Percentiles rank a stretch among this genome's conserved stretches.
These are phyloP conservation scores for Trichonephila clavata DNA, from an alignment of 1,140 invertebrate species.

Conservation along the genomic window DNA sequence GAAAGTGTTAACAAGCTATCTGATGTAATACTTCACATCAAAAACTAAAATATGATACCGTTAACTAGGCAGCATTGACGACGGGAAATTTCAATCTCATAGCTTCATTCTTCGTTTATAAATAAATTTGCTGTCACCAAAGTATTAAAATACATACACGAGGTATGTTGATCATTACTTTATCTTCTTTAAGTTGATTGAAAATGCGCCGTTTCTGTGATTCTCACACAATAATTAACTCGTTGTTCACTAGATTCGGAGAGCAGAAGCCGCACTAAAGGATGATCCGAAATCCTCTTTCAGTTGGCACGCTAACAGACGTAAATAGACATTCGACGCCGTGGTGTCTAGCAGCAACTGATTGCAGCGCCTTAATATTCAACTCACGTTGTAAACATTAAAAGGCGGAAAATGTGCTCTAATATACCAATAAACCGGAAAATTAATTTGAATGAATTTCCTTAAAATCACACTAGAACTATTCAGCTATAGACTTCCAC, in stretches of 20 bases:
- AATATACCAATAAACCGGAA: no score
- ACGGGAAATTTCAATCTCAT: neutral
- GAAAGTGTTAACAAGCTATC: neutral
- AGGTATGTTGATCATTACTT: neutral
- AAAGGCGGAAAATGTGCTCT: no score
- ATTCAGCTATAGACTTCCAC: no score
- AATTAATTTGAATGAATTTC: no score
- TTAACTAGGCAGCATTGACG: neutral
- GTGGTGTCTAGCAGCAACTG: neutral
- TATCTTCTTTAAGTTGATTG: neutral
- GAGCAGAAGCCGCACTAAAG: neutral
- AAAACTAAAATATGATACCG: neutral
- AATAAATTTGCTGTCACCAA: neutral
- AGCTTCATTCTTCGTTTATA: neutral
- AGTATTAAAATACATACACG: neutral
- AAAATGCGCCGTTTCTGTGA: neutral
- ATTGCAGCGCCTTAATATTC: constrained; percentile 19
- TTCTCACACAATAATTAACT: neutral
- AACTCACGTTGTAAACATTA: neutral
- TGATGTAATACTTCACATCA: neutral
- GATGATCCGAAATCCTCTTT: neutral
- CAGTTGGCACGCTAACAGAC: constrained; percentile 22
- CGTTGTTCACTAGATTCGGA: neutral
- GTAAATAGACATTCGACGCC: constrained; percentile 41
- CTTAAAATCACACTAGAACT: no score